A percentile compares a stretch with the other conserved stretches of the same genome.
These are phyloP conservation scores for Crotophaga sulcirostris DNA, from an alignment of 2,113 vertebrate genomes.

Conservation along the genomic window DNA sequence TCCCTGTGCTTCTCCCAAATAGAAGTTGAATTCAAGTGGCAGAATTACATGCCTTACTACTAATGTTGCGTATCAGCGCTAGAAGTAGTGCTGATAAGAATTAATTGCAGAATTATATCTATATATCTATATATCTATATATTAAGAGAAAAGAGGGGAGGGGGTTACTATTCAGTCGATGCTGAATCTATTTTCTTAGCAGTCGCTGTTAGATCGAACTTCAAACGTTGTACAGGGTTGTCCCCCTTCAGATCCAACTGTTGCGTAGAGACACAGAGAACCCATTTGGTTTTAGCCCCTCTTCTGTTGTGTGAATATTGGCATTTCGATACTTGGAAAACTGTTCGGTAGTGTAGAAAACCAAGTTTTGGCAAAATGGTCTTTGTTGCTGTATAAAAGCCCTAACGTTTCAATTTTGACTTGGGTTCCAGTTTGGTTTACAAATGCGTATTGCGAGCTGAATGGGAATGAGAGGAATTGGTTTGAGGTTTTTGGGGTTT, in stretches of 20 bases:
- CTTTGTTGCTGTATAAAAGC: slow-evolving; percentile 42
- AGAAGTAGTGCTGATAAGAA: slow-evolving; percentile 3
- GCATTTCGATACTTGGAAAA: slow-evolving; percentile 43
- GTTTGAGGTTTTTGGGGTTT: neutral
- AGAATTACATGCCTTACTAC: slow-evolving; percentile 34
- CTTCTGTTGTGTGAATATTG: slow-evolving; percentile 48
- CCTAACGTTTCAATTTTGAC: slow-evolving; percentile 26
- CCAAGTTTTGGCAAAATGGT: slow-evolving; percentile 31
- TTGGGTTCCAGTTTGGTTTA: slow-evolving; percentile 13
- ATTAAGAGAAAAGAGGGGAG: neutral
- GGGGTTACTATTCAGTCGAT: neutral
- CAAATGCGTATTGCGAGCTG: neutral
- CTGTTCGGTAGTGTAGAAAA: neutral
- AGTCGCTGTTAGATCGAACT: slow-evolving; percentile 50
- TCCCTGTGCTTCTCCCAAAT: neutral
- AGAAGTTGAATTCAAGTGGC: neutral
- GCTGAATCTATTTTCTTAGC: slow-evolving; percentile 56
- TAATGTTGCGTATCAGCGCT: neutral
- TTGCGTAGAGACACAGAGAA: slow-evolving; percentile 78
- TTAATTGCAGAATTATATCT: slow-evolving; percentile 46
- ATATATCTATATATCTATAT: slow-evolving; percentile 53
- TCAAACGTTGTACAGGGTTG: slow-evolving; percentile 37
- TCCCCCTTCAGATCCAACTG: slow-evolving; percentile 55
- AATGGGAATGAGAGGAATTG: neutral
- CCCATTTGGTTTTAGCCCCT: slow-evolving; percentile 81